phyloP scores from a whole-genome alignment of 2,888 invertebrate genomes.

The Trachelus iudaicus region DNA sequence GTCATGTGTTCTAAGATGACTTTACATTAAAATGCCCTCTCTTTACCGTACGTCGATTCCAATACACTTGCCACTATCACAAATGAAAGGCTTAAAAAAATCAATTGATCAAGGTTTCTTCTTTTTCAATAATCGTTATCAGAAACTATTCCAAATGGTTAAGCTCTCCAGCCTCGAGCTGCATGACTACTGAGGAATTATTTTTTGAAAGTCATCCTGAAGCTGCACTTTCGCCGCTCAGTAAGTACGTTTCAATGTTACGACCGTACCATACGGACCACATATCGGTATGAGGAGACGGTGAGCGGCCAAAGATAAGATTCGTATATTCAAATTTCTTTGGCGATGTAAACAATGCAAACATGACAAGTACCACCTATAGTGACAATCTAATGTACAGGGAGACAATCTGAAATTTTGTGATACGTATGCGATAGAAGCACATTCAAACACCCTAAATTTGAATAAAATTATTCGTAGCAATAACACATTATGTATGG shows the following conservation, averaged over 20 bases:
- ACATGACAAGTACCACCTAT: not conserved
- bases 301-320: not conserved
- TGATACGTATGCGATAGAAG: too few relatives aligned
- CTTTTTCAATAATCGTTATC: too few relatives aligned
- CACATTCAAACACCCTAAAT: not conserved
- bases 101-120: too few relatives aligned
- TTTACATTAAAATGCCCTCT: not conserved
- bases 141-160: too few relatives aligned
- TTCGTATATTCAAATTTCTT: not conserved
- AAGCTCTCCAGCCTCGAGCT: not conserved
- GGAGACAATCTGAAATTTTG: not conserved
- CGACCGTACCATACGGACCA: not conserved
- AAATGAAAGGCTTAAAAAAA: not conserved
- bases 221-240: slow-evolving; percentile 37
- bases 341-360: not conserved
- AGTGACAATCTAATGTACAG: not conserved
- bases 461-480: not conserved
- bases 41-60: not conserved
- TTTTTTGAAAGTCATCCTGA: slow-evolving; percentile 47
- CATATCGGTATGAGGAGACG: not conserved
- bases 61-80: not conserved
- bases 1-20: not conserved
- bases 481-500: not conserved
- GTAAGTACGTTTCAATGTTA: not conserved
- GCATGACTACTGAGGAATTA: not conserved